Evolutionary conservation across 1,140 invertebrate species (phyloP).

Genomic region (Leptinotarsa texana): DNA sequence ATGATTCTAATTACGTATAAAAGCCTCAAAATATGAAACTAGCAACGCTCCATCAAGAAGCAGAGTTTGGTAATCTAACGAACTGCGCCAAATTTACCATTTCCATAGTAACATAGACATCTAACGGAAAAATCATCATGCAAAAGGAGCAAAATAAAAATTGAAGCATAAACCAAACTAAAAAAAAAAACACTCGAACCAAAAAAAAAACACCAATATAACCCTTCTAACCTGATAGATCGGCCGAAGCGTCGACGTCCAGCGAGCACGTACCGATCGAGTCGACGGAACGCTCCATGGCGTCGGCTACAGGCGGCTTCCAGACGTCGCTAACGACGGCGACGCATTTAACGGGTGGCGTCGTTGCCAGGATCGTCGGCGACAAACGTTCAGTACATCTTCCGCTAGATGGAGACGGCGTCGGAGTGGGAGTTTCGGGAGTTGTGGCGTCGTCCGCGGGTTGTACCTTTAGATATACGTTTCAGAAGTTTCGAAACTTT

Average conservation of each 20-base stretch:
- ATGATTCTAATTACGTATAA: too few relatives aligned
- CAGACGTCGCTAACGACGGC: conserved; percentile 15
- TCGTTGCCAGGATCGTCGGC: conserved; percentile 6
- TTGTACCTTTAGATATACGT: too few relatives aligned
- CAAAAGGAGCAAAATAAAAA: conserved; percentile 8
- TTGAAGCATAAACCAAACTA: conserved; percentile 3
- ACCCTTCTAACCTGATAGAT: conserved; percentile 65
- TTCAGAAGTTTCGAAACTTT: too few relatives aligned
- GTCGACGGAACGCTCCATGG: conserved; percentile 70
- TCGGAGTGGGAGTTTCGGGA: neutral
- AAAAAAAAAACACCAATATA: conserved; percentile 10
- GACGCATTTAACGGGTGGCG: neutral
- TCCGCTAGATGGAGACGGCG: neutral
- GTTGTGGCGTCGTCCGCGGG: neutral
- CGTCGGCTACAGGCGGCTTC: conserved; percentile 11
- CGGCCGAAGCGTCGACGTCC: conserved; percentile 74
- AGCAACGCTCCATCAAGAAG: too few relatives aligned
- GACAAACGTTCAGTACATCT: neutral
- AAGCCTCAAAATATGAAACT: too few relatives aligned
- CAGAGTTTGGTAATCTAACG: too few relatives aligned
- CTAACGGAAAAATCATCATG: neutral
- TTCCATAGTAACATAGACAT: too few relatives aligned
- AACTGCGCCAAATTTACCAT: too few relatives aligned
- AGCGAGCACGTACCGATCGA: conserved; percentile 82
- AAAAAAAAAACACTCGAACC: neutral